Evolutionary conservation across 2,797 vertebrate species (phyloP).

Genomic region (Pseudochromis fuscus): DNA sequence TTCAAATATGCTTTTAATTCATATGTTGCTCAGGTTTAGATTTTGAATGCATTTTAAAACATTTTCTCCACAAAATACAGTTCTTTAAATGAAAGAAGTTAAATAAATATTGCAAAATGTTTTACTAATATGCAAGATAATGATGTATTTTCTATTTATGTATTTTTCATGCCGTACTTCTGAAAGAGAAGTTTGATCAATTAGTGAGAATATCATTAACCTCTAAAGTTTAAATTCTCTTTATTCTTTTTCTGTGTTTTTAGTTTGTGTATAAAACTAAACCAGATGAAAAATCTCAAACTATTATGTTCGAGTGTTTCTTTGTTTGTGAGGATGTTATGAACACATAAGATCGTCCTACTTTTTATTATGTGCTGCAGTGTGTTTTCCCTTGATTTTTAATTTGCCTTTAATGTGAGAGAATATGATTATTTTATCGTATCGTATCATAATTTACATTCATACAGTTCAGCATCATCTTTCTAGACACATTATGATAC

Average conservation of each 20-base stretch:
- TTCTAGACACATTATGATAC: not conserved
- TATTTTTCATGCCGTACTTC: not conserved
- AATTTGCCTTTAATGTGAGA: not conserved
- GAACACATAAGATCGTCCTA: not conserved
- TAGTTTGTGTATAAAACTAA: no score
- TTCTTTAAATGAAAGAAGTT: not conserved
- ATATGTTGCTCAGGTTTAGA: not conserved
- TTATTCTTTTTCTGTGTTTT: no score
- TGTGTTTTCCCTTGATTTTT: not conserved
- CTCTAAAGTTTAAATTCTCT: no score
- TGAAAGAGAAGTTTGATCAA: not conserved
- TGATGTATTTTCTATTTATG: not conserved
- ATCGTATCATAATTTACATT: not conserved
- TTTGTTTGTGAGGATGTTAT: not conserved
- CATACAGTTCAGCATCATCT: slow-evolving; percentile 3
- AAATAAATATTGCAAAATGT: not conserved
- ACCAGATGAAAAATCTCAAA: no score
- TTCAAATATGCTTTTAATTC: not conserved
- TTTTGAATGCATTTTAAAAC: not conserved
- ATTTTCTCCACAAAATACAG: not conserved
- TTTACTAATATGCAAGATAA: not conserved
- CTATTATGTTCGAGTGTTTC: not conserved
- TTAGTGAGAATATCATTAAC: no score
- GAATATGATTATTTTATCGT: not conserved
- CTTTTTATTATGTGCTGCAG: not conserved